Evolutionary conservation across 2,113 vertebrate species (phyloP).

Genomic region (Crocuta crocuta): DNA sequence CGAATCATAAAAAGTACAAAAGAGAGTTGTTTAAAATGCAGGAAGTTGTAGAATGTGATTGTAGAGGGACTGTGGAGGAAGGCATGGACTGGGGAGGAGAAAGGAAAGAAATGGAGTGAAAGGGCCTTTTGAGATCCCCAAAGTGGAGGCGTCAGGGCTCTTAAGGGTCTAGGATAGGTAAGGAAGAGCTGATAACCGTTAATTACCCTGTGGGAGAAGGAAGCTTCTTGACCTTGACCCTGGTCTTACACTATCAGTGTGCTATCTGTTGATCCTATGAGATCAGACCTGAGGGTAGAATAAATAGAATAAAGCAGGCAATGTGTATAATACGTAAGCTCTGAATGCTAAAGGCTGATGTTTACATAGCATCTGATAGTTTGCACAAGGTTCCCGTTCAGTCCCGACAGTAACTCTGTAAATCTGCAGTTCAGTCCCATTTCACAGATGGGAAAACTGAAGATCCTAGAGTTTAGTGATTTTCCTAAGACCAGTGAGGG

Average conservation of each 20-base stretch:
- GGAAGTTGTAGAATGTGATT: neutral
- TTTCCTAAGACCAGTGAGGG: neutral
- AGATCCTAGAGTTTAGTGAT: neutral
- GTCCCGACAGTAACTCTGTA: neutral
- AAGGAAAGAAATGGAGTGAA: neutral
- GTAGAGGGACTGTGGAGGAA: neutral
- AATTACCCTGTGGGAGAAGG: neutral
- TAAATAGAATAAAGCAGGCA: neutral
- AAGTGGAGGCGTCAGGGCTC: neutral
- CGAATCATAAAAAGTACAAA: neutral
- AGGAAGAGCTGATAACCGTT: neutral
- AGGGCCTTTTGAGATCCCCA: rapidly evolving
- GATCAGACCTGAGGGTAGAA: neutral
- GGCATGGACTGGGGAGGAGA: neutral
- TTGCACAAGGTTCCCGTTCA: neutral
- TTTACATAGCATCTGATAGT: neutral
- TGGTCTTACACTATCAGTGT: no score
- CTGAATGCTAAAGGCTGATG: neutral
- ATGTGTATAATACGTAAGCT: neutral
- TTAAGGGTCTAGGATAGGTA: neutral
- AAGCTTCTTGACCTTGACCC: neutral
- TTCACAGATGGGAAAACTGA: neutral
- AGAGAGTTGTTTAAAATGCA: neutral
- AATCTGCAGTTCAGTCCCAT: neutral
- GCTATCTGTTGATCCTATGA: neutral